Base-by-base conservation (phyloP, 2,888 invertebrate species). In the Melanargia galathea region DNA sequence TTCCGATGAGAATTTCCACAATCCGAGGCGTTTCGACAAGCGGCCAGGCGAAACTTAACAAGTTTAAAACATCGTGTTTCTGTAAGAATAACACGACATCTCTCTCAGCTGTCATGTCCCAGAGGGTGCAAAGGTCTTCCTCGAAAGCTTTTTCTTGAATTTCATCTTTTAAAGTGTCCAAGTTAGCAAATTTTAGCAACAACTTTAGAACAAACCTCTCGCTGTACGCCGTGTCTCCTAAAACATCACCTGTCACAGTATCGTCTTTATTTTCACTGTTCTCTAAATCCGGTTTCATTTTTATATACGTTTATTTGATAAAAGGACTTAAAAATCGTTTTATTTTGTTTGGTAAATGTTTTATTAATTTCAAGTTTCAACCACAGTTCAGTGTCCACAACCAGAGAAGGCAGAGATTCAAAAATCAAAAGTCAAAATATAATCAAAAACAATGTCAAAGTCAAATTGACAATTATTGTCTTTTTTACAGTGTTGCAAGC, bases 31-130 rank as follows among this genome's bases (percentile, higher is more conserved):
- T 92, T 55, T 92, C 91, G 0, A 94, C 92, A 13, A 84, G 83
- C 51, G 90, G 87, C 54, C 95, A 76, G 0, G 92, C 92, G 63
- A 93, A 90, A 70, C 92, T 88, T 16, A 95, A 93, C 18, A 96
- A 86, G 61, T 94, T 93, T 4, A 96, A 87, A 64, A 94, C 94
- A 66, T 95, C 92, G 66, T 96, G 93, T 71, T 94, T 90, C 61
- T 95, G 83, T 11, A 97, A 84, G 75, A 95, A 94, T 46, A 92
- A 76, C 10, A 95, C 95, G 0, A 97, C 95, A 75, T 96, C 96
- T 69, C 93, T 92, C 71, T 97, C 95, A 0, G 94, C 92, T 0
- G 96, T 95, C 96, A 96, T 97, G 72, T 97, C 96, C 97, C 97
- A 97, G 0, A 97, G 80, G 6, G 94, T 93, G 75, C 96, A 96